phyloP scores from a whole-genome alignment of 2,113 vertebrate species.

The Rhinolophus sinicus region DNA sequence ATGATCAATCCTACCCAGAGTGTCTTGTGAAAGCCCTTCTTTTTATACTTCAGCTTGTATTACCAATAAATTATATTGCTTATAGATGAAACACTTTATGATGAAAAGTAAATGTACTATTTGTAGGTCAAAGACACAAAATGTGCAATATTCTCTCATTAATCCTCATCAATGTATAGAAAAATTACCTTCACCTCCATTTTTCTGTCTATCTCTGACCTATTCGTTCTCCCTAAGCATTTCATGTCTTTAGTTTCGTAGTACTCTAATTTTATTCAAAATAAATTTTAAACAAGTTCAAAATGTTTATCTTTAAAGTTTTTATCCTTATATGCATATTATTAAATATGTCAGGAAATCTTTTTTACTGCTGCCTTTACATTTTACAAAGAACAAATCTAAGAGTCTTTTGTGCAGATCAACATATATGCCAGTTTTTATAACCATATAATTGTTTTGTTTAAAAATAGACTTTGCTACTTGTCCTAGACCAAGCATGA shows the following conservation, averaged over 20 bases:
- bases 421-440: neutral
- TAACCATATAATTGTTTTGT: neutral
- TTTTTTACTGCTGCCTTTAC: neutral
- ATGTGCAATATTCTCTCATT: neutral
- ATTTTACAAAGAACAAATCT: neutral
- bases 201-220: neutral
- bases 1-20: neutral
- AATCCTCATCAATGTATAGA: neutral
- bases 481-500: neutral
- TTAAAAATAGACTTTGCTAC: neutral
- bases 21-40: neutral
- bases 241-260: neutral
- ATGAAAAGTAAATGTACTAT: neutral
- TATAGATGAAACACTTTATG: neutral
- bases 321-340: neutral
- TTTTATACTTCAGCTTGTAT: neutral
- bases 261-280: conserved; percentile 14
- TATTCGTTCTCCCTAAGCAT: neutral
- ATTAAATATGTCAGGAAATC: neutral
- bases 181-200: neutral
- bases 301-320: neutral
- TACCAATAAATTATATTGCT: neutral
- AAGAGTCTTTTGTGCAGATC: neutral
- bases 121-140: neutral
- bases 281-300: neutral